phyloP scores from a whole-genome alignment of 2,797 vertebrate species.

The Scolopax rusticola region DNA sequence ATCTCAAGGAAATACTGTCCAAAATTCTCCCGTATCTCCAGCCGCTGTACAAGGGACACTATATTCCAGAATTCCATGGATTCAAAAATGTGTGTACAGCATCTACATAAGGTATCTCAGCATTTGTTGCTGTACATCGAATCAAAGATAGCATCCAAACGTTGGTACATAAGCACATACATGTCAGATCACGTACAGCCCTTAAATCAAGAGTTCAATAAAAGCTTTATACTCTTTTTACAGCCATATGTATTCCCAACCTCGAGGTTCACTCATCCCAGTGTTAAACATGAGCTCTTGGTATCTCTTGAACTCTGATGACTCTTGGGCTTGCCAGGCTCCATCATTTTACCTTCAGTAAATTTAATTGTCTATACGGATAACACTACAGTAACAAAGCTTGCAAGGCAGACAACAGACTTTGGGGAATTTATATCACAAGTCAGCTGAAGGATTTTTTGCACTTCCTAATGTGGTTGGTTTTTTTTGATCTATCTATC shows the following conservation, averaged over 20 bases:
- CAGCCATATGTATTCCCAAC: background rate
- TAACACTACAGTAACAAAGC: background rate
- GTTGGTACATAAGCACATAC: fast-evolving
- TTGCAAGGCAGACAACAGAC: background rate
- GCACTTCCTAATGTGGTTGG: background rate
- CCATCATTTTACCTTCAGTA: background rate
- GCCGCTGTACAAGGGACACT: background rate
- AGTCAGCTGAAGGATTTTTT: background rate
- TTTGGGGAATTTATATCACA: background rate
- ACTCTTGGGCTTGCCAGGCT: background rate
- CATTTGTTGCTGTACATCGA: background rate
- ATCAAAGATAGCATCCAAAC: background rate
- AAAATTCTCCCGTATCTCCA: background rate
- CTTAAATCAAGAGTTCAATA: background rate
- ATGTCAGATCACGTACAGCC: background rate
- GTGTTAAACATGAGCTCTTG: background rate
- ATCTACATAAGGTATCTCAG: background rate
- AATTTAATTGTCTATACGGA: background rate
- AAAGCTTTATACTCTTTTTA: background rate
- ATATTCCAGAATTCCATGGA: background rate
- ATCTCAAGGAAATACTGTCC: background rate
- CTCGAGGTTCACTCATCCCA: background rate
- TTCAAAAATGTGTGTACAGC: background rate
- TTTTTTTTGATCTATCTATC: background rate
- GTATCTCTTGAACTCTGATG: background rate